Base-by-base conservation (phyloP, 2,888 invertebrate genomes). In the Latrodectus elegans region DNA sequence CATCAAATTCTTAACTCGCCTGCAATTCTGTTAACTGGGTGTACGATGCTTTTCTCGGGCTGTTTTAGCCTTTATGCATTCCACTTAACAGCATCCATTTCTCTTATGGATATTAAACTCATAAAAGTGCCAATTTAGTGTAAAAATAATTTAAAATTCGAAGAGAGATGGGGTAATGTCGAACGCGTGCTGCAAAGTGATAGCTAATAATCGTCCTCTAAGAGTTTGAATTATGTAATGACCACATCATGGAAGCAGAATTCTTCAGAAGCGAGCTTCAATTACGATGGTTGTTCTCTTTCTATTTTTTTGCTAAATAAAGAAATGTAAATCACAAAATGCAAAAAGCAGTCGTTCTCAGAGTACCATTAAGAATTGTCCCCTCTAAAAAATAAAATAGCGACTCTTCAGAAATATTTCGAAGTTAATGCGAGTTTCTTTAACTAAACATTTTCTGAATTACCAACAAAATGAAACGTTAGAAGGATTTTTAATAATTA, bases 191-290 rank as follows among this genome's bases (percentile, higher is more conserved):
- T 12, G 60, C 17, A 14, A 67, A 77, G 80, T 64, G 52, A 72
- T 11, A 17, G 64, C 15, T 65, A 80, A 80, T 80, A 71, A 80
- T 72, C 79, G 22, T 80, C 71, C 38, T 60, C n/a, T 60, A n/a
- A 6, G 55, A 60, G 60, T 60, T 60, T 60, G 60, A 60, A 12
- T 60, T 15, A 10, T n/a, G 60, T 60, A 60, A 60, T 60, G 12
- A n/a, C 38, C 38, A 4, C 38, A 38, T 15, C n/a, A 60, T 60
- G 14, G n/a, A 4, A n/a, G 14, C 12, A 10, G 60, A 60, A 60
- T 12, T n/a, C 10, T 60, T 60, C n/a, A 15, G 60, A 60, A 60
- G n/a, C 60, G n/a, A 60, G 6, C 60, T 60, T 60, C 8, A 60
- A 60, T 60, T 60, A n/a, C 60, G 14, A 15, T n/a, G n/a, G 60